Base-by-base conservation (phyloP, 2,113 vertebrate genomes). In the Centrocercus urophasianus region DNA sequence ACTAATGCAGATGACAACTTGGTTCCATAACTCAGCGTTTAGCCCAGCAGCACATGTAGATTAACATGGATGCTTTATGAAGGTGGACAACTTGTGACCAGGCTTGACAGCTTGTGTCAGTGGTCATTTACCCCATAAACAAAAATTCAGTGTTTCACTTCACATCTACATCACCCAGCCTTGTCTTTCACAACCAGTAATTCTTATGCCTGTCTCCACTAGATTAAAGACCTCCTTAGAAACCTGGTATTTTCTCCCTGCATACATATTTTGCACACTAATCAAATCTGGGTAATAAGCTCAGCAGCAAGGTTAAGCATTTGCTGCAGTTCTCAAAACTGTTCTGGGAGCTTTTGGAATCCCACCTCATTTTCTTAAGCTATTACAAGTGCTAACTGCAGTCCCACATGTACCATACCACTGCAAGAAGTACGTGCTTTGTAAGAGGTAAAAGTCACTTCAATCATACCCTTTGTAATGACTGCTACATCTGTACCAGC, bases 191-290 rank as follows among this genome's bases (percentile, higher is more conserved):
- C 25, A 50, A 50, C 34, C 75, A n/a, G 67, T 47, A 81, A 38
- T 45, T 86, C 72, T 81, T 90, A 89, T 27, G 79, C 89, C 60
- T 74, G 40, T 85, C 88, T 95, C 74, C 56, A 52, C 80, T 56
- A 96, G 82, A 76, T 83, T 74, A 81, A 93, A 92, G 42, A 95
- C 89, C 81, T 92, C 91, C 94, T 72, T 86, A 86, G 82, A 86
- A 95, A 93, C 80, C 70, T 81, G 52, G 65, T 78, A 77, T 92
- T 90, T 94, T 92, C 88, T 92, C 63, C 65, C 70, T 56, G 52
- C 80, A 86, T 65, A 90, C 78, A 47, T 82, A 84, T 82, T 94
- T 76, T 89, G 81, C 74, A 83, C 59, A 1, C 74, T 91, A 93
- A 96, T 92, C 81, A 91, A 93, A 90, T 80, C 89, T 50, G 79